Evolutionary conservation across 2,113 vertebrate genomes (phyloP), one percentile per base, ranked within the genome.

Genomic region (Thamnophis sirtalis): DNA sequence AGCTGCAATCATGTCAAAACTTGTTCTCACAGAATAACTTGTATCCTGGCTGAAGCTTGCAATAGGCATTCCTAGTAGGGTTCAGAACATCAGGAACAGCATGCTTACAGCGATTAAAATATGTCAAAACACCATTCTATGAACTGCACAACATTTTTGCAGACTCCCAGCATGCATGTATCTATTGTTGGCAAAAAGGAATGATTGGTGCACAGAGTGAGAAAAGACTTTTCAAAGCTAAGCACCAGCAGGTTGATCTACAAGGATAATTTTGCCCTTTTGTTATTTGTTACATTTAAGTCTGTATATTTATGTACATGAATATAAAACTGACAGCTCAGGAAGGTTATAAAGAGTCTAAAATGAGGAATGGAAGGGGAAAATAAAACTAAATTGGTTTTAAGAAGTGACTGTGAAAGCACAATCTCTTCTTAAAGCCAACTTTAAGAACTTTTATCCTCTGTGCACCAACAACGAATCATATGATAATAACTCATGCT

Each of bases 261-360:
- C 87, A 51, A 89, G 49, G 87, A 91, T 86, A 84, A 13, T 92
- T 95, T 96, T 91, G 86, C 90, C 85, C 22, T 55, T 92, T 89
- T 92, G 87, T 90, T 94, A 91, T 55, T 90, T 94, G 93, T 92
- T 94, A 89, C 2, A 28, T 93, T 91, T 89, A 84, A 92, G 15
- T 33, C n/a, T 58, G 38, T 43, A 19, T 95, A 92, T 87, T 95
- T 91, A 91, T 38, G 9, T 93, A 3, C 88, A 43, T 85, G 58
- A 63, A 80, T 94, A 58, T 24, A 63, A 86, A 91, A 95, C 93
- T 93, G 91, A 94, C 89, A 97, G 97, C 96, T 96, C 84, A 95
- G 94, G 43, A 8, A 92, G 96, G 87, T 97, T 97, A 95, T 91
- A 94, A 95, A 94, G 63, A 91, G 87, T 92, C 97, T 97, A 96